Conservation (phyloP, 1,140 invertebrate species). For the Drosophila orosa region DNA sequence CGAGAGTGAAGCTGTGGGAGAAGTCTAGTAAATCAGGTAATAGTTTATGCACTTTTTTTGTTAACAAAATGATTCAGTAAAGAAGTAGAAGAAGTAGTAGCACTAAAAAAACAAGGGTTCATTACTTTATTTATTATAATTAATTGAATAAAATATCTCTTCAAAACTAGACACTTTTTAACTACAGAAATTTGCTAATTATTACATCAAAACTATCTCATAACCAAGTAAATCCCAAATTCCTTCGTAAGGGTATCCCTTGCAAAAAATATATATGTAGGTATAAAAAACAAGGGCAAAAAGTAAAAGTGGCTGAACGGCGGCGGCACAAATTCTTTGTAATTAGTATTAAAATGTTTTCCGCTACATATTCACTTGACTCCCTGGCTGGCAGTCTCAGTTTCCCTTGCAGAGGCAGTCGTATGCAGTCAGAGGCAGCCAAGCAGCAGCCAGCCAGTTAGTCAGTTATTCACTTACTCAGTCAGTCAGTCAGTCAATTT, state of each 20-base stretch:
- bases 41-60: constrained; percentile 25
- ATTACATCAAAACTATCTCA: no score
- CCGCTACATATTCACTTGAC: constrained; percentile 82
- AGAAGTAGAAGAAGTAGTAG: no score
- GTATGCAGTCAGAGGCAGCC: constrained; percentile 40
- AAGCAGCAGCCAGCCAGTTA: constrained; percentile 38
- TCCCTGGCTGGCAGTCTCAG: constrained; percentile 51
- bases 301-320: constrained; percentile 69
- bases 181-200: no score
- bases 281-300: constrained; percentile 27
- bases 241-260: neutral
- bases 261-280: neutral
- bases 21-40: constrained; percentile 5
- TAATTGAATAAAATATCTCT: neutral
- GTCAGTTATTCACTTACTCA: constrained; percentile 53
- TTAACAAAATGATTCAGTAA: neutral
- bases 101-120: neutral
- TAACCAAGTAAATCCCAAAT: neutral
- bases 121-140: neutral
- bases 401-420: constrained; percentile 26
- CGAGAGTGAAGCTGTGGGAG: constrained; percentile 54
- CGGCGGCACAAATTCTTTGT: constrained; percentile 82
- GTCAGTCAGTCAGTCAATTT: constrained; percentile 79
- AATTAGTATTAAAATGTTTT: constrained; percentile 83
- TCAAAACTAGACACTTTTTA: no score